Evolutionary conservation across 2,888 invertebrate genomes (phyloP).

Genomic region (Asteroscopus sphinx): DNA sequence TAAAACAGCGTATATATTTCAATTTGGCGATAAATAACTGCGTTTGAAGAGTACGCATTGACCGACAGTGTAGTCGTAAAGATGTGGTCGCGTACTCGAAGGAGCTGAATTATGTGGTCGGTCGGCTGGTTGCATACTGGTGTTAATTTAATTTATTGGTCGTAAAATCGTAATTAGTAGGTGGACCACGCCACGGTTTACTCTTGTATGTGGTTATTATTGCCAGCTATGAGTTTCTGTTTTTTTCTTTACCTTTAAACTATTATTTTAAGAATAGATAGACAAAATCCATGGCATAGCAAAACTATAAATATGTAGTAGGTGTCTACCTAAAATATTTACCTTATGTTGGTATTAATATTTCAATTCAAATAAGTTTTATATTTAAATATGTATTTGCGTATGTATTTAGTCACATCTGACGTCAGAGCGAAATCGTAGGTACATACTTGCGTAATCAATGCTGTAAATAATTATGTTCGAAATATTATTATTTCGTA

Average conservation of each 20-base stretch:
- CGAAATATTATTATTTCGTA: no score
- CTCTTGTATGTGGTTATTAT: constrained; percentile 26
- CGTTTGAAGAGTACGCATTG: constrained; percentile 49
- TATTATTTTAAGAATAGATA: no score
- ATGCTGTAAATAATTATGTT: no score
- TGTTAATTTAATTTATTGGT: constrained; percentile 43
- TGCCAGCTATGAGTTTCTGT: neutral
- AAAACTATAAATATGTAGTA: no score
- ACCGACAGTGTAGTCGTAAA: constrained; percentile 39
- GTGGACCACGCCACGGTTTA: constrained; percentile 12
- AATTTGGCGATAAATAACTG: constrained; percentile 45
- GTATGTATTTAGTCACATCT: constrained; percentile 9
- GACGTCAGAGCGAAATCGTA: neutral
- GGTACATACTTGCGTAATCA: no score
- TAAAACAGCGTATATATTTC: constrained; percentile 49
- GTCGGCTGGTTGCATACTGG: constrained; percentile 37
- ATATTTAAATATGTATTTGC: constrained; percentile 14
- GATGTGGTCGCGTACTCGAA: constrained; percentile 12
- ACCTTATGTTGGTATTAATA: no score
- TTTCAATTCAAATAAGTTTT: neutral
- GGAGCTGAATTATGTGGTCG: constrained; percentile 23
- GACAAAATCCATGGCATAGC: no score
- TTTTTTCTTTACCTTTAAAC: no score
- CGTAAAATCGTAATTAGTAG: constrained; percentile 53
- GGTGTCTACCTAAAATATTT: no score